Evolutionary conservation across 2,797 vertebrate species (phyloP).

Genomic region (Podarcis siculus): DNA sequence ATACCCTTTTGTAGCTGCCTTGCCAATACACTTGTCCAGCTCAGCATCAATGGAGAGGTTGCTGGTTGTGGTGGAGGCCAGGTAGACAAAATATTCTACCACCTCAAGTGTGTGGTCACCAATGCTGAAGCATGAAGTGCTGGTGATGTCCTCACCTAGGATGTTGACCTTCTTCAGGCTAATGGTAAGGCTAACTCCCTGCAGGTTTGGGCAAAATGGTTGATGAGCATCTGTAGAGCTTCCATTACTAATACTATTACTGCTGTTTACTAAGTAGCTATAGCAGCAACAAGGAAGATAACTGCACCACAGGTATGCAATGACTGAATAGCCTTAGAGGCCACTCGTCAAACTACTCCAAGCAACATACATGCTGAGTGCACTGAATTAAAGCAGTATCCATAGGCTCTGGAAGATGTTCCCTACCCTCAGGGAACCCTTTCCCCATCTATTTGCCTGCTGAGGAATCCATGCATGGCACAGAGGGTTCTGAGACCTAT

Average conservation of each 20-base stretch:
- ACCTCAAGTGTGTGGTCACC: too few species aligned
- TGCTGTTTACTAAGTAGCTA: not conserved
- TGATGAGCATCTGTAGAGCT: not conserved
- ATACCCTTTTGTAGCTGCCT: too few species aligned
- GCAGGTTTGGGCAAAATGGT: too few species aligned
- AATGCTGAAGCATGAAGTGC: too few species aligned
- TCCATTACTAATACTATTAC: not conserved
- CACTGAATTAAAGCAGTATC: constrained; percentile 28
- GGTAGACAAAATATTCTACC: too few species aligned
- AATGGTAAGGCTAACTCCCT: too few species aligned
- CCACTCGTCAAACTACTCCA: constrained; percentile 33
- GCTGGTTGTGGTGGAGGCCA: too few species aligned
- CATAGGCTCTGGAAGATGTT: constrained; percentile 2
- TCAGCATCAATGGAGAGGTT: too few species aligned
- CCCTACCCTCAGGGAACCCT: too few species aligned
- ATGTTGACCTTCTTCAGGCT: too few species aligned
- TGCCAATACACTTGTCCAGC: too few species aligned
- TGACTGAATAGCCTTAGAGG: constrained; percentile 26
- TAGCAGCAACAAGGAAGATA: constrained; percentile 23
- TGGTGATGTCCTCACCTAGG: too few species aligned
- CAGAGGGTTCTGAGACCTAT: not conserved
- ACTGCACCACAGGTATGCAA: constrained; percentile 9
- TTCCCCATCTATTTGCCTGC: not conserved
- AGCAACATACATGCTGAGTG: not conserved
- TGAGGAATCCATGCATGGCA: not conserved